These are phyloP conservation scores for Tympanuchus pallidicinctus DNA, from an alignment of 2,113 vertebrate genomes.

Conservation along the genomic window DNA sequence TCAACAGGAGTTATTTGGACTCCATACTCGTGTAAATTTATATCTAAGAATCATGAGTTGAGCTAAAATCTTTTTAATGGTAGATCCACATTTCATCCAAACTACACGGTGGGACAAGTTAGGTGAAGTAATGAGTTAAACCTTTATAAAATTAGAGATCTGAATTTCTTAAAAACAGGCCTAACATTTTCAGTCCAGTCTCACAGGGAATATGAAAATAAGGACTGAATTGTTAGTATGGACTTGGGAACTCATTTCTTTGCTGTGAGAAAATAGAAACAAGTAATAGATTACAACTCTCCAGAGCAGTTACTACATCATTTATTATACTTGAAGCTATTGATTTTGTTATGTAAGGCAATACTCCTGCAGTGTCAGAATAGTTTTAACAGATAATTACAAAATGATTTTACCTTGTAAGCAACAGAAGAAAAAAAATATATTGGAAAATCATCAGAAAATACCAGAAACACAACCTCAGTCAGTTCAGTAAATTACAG, in stretches of 20 bases:
- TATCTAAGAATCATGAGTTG: not conserved
- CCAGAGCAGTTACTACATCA: not conserved
- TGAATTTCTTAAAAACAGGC: not conserved
- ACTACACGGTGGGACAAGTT: not conserved
- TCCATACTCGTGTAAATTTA: not conserved
- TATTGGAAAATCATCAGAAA: not conserved
- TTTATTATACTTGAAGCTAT: conserved; percentile 22
- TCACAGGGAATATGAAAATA: not conserved
- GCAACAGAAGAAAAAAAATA: not conserved
- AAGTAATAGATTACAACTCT: not conserved
- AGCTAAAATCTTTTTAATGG: not conserved
- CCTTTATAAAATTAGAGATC: not conserved
- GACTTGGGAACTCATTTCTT: not conserved
- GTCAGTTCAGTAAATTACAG: not conserved
- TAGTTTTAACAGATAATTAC: conserved; percentile 21
- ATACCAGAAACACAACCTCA: not conserved
- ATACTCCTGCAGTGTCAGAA: not conserved
- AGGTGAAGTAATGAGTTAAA: not conserved
- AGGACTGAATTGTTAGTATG: not conserved
- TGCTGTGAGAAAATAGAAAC: not conserved
- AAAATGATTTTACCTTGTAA: not conserved
- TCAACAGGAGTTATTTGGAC: not conserved
- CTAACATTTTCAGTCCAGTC: not conserved
- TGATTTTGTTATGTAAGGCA: conserved; percentile 51
- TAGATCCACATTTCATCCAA: not conserved